Conservation (phyloP, 2,113 vertebrate genomes). For the Morone chrysops region DNA sequence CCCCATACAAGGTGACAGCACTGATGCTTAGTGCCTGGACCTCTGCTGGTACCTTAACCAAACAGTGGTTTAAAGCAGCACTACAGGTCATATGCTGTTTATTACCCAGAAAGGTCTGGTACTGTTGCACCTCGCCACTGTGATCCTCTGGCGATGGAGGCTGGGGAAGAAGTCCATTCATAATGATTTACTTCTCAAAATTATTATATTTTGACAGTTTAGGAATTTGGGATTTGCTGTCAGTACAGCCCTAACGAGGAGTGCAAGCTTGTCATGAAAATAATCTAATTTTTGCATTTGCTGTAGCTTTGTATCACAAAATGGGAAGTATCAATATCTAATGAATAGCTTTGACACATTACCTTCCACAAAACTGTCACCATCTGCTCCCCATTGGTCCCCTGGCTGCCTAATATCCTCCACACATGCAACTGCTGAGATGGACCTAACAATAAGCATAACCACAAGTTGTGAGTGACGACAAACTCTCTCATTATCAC, state of each 20-base stretch:
- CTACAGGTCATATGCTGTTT: conserved; percentile 46
- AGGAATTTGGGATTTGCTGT: neutral
- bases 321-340: neutral
- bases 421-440: conserved; percentile 75
- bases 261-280: neutral
- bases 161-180: conserved; percentile 49
- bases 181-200: neutral
- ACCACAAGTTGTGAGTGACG: conserved; percentile 1
- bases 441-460: conserved; percentile 65
- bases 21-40: conserved; percentile 65
- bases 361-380: conserved; percentile 85
- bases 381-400: neutral
- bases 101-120: conserved; percentile 55
- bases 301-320: neutral
- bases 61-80: conserved; percentile 37
- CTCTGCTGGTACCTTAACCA: conserved; percentile 55
- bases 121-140: conserved; percentile 67
- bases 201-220: neutral
- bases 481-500: neutral
- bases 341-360: neutral
- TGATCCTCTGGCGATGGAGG: conserved; percentile 62
- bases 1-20: conserved; percentile 76
- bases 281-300: neutral
- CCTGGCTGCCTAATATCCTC: conserved; percentile 62
- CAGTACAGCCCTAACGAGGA: too few species aligned